Percentiles rank a stretch among this genome's conserved stretches.
Conservation (phyloP, 2,113 vertebrate species). For the Corythornis madagascariensis region DNA sequence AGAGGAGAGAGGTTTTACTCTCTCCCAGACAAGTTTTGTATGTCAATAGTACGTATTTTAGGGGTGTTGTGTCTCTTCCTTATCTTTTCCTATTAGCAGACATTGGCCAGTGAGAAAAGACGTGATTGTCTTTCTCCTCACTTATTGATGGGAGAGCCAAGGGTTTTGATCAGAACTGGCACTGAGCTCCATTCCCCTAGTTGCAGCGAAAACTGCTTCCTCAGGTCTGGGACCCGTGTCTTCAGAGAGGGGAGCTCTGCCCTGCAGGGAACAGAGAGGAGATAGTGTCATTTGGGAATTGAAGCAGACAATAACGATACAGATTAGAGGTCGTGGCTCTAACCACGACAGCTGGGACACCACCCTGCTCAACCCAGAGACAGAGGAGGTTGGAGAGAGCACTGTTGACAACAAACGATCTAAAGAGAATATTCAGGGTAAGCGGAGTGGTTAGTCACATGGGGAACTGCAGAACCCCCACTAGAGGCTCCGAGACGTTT, state of each 20-base stretch:
- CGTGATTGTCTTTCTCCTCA: background rate
- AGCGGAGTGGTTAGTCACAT: constrained; percentile 18
- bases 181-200: constrained; percentile 13
- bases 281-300: background rate
- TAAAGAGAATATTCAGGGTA: constrained; percentile 56
- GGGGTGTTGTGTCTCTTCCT: background rate
- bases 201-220: background rate
- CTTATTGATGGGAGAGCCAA: constrained; percentile 46
- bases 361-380: no score
- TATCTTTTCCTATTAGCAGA: constrained; percentile 21
- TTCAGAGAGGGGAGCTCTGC: constrained; percentile 5
- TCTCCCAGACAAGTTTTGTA: background rate
- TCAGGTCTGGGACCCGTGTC: background rate
- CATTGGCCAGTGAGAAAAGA: background rate
- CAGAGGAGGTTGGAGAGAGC: no score
- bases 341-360: no score
- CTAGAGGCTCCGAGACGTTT: constrained; percentile 21
- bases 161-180: constrained; percentile 38
- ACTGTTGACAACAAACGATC: constrained; percentile 50
- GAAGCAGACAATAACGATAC: background rate
- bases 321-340: background rate
- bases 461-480: constrained; percentile 41
- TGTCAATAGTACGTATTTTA: background rate
- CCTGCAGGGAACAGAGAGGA: background rate
- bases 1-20: background rate